phyloP scores from a whole-genome alignment of 2,797 vertebrate species.

The Gymnocypris eckloni region DNA sequence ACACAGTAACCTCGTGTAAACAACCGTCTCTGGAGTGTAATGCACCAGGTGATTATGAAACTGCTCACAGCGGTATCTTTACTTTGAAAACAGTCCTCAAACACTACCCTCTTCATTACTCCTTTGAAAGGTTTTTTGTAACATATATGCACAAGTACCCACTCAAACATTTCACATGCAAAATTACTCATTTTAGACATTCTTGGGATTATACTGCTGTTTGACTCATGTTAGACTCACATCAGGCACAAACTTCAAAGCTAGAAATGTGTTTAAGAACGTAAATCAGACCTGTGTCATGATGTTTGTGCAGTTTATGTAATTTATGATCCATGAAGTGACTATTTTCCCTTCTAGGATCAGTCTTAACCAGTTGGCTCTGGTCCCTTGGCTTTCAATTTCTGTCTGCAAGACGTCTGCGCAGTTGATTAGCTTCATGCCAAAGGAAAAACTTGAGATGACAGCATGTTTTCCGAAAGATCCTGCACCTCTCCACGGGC shows the following conservation, averaged over 20 bases:
- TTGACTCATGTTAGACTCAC: background rate
- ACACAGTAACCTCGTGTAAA: conserved; percentile 40
- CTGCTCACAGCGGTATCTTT: conserved; percentile 47
- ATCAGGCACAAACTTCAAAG: conserved; percentile 26
- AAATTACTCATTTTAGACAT: conserved; percentile 27
- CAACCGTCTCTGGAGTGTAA: conserved; percentile 40
- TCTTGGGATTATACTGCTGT: background rate
- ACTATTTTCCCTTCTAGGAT: conserved; percentile 11
- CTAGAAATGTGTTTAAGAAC: conserved; percentile 16
- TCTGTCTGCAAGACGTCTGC: conserved; percentile 67
- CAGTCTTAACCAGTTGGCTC: conserved; percentile 11
- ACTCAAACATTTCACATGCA: conserved; percentile 12
- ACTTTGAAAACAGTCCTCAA: conserved; percentile 7
- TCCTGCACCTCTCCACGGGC: conserved; percentile 56
- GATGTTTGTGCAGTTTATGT: conserved; percentile 27
- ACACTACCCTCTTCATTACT: background rate
- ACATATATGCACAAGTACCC: background rate
- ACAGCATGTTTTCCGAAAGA: conserved; percentile 67
- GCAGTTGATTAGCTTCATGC: conserved; percentile 71
- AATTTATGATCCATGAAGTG: conserved; percentile 13
- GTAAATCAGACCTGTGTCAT: conserved; percentile 25
- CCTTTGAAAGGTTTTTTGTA: background rate
- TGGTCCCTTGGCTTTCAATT: conserved; percentile 56
- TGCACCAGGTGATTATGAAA: conserved; percentile 43
- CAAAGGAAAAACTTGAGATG: conserved; percentile 69